Evolutionary conservation across 64 coral and sea anemone species (phyloP), one percentile per base, ranked within the genome.

Genomic region (Astreopora myriophthalma): DNA sequence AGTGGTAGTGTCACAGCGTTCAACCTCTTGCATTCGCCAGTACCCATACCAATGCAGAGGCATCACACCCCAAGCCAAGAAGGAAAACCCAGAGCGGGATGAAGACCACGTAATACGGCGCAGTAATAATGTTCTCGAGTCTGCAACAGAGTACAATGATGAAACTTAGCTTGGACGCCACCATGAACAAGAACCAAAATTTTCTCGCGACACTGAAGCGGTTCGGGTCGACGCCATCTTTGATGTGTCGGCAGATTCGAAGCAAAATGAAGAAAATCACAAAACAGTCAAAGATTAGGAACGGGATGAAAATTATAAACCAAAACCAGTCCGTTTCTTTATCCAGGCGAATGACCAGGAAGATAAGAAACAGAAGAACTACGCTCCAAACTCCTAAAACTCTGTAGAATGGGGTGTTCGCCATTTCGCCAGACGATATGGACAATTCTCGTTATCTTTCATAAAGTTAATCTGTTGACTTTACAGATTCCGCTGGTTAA

Each of bases 281-380:
- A 22, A 88, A 29, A 51, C 92, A 79, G 72, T 96, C 87, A 37
- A 95, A 99, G 10, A 94, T 70, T 30, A 96, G 87, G 11, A 96
- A 69, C 1, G 97, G 97, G 42, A 96, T 99, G 39, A 99, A 96
- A 44, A 99, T 87, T 48, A 99, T 87, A 76, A 96, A 99, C 89
- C 91, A 99, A 64, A 92, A 79, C 97, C 94, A 96, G 10, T 87
- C 26, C 1, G 91, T 99, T 81, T 99, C 73, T 73, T 71, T 92
- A 68, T 99, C 94, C 44, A 96, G 51, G 22, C 94, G 93, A 38
- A 99, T 82, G 3, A 96, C 94, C 8, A 99, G 83, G 55, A 92
- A 99, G 58, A 99, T 96, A 0, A 93, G 55, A 85, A 95, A 96
- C 1, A 96, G 82, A 12, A 99, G 63, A 85, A 93, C 19, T 22